Conservation (phyloP, 1,140 invertebrate genomes). For the Cotesia typhae region DNA sequence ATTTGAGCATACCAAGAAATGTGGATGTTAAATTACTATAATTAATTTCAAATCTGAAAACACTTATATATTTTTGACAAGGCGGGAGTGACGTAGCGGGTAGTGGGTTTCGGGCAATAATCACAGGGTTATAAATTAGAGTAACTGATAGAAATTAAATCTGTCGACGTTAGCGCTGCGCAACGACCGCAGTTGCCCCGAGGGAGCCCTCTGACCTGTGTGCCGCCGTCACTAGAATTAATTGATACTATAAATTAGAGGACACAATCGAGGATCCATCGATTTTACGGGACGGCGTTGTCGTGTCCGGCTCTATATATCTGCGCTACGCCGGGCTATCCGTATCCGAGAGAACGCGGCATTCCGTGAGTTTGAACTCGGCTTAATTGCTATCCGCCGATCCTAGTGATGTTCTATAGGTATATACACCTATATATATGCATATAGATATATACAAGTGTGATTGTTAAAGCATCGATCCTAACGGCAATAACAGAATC, state of each 20-base stretch:
- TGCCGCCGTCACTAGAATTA: conserved; percentile 55
- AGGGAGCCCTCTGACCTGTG: conserved; percentile 1
- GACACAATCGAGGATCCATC: conserved; percentile 59
- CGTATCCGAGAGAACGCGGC: conserved; percentile 32
- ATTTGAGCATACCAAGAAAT: too few relatives aligned
- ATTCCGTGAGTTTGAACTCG: conserved; percentile 39
- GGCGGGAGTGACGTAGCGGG: too few relatives aligned
- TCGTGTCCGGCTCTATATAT: conserved; percentile 32
- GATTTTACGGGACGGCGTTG: conserved; percentile 49
- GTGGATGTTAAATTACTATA: too few relatives aligned
- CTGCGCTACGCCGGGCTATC: conserved; percentile 11
- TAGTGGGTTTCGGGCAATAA: too few relatives aligned
- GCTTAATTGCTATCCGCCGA: conserved; percentile 42
- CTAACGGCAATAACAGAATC: not conserved
- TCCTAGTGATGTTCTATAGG: too few relatives aligned
- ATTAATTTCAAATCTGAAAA: too few relatives aligned
- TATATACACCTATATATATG: conserved; percentile 14
- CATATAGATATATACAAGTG: not conserved
- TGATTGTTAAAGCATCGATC: not conserved
- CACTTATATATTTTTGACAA: too few relatives aligned
- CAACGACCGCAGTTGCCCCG: conserved; percentile 26
- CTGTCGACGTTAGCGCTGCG: conserved; percentile 45
- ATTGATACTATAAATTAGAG: conserved; percentile 65
- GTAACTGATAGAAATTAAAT: conserved; percentile 62
- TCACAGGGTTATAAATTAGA: conserved; percentile 52